Conservation (phyloP, 2,113 vertebrate genomes). For the Glareola pratincola region DNA sequence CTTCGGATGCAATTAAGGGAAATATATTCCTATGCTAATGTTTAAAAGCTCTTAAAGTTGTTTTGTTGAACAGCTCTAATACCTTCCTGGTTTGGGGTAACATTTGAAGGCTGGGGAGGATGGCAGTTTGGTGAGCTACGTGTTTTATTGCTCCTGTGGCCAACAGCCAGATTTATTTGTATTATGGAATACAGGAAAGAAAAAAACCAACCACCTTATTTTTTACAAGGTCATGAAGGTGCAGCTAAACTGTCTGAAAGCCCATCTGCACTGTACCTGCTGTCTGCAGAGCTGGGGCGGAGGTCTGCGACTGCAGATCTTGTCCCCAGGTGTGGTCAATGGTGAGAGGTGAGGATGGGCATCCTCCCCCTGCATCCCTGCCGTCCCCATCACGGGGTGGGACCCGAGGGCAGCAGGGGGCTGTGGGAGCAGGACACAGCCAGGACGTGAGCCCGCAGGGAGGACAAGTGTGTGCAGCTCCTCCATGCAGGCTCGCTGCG, state of each 20-base stretch:
- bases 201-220: background rate
- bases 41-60: background rate
- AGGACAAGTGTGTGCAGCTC: accelerated
- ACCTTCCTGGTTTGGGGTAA: background rate
- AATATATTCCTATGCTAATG: background rate
- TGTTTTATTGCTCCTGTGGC: background rate
- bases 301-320: background rate
- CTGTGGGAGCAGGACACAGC: background rate
- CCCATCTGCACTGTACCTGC: background rate
- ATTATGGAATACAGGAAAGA: background rate
- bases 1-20: background rate
- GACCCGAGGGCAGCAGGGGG: background rate
- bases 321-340: background rate
- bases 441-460: accelerated
- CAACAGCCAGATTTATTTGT: background rate
- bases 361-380: background rate
- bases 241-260: background rate
- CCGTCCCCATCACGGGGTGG: accelerated
- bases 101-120: background rate
- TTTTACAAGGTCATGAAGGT: background rate
- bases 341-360: background rate
- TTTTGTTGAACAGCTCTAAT: background rate
- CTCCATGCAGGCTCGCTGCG: accelerated
- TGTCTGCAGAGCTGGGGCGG: background rate
- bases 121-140: background rate